Evolutionary conservation across 2,888 invertebrate species (phyloP).

Genomic region (Quadriops clusia): DNA sequence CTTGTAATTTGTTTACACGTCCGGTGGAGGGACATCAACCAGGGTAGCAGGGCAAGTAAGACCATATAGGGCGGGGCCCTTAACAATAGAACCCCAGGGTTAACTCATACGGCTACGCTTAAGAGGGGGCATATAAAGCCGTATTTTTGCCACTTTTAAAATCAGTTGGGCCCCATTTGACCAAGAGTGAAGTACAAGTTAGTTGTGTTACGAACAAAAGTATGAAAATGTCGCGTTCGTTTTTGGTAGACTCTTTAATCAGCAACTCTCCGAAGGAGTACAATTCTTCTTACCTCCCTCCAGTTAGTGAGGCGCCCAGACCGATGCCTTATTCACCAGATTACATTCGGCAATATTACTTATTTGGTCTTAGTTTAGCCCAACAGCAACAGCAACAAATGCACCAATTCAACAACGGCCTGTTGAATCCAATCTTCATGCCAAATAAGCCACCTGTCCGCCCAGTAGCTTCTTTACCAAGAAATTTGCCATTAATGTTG

Average conservation of each 20-base stretch:
- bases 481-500: too few species aligned
- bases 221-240: constrained; percentile 64
- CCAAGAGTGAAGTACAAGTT: constrained; percentile 11
- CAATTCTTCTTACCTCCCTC: constrained; percentile 36
- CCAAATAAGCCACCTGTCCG: constrained; percentile 26
- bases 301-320: constrained; percentile 36
- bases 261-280: constrained; percentile 48
- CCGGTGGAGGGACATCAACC: constrained; percentile 14
- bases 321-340: constrained; percentile 52
- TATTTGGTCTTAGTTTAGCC: constrained; percentile 52
- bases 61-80: constrained; percentile 29
- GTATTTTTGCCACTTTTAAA: constrained; percentile 16
- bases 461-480: constrained; percentile 28
- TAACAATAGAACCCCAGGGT: constrained; percentile 25
- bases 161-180: constrained; percentile 16
- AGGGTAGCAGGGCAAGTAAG: constrained; percentile 23
- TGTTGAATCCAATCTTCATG: constrained; percentile 38
- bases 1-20: constrained; percentile 30
- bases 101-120: constrained; percentile 20
- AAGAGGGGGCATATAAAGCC: constrained; percentile 28
- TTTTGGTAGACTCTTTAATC: constrained; percentile 69
- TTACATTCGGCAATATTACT: constrained; percentile 50
- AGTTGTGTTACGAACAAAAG: constrained; percentile 11
- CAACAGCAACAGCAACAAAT: constrained; percentile 42
- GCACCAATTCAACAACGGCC: constrained; percentile 17